These are phyloP conservation scores for Psylliodes chrysocephalus DNA, from an alignment of 2,888 invertebrate species.

Conservation along the genomic window DNA sequence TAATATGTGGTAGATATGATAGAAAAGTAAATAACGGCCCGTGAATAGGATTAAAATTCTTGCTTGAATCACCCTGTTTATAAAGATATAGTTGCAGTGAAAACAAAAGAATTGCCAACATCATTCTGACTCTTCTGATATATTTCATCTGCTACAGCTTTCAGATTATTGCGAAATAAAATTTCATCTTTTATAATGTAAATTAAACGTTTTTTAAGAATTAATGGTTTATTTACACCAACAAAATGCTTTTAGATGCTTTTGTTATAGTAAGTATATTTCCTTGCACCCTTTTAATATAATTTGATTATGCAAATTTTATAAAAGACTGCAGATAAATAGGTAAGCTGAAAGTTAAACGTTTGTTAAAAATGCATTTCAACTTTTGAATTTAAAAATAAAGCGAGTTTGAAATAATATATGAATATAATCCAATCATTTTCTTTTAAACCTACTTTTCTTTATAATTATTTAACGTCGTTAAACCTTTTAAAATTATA, in stretches of 20 bases:
- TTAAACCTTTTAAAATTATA: too few relatives aligned
- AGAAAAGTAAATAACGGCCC: too few relatives aligned
- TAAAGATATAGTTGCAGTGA: neutral
- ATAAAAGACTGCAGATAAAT: too few relatives aligned
- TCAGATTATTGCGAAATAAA: constrained; percentile 8
- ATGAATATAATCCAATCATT: too few relatives aligned
- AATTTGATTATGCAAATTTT: neutral
- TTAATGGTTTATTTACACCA: constrained; percentile 9
- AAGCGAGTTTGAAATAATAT: too few relatives aligned
- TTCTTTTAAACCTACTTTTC: too few relatives aligned
- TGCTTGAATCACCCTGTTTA: neutral
- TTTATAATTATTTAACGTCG: too few relatives aligned
- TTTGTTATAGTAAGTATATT: constrained; percentile 14
- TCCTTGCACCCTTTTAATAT: neutral
- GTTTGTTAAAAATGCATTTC: too few relatives aligned
- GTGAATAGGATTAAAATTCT: too few relatives aligned
- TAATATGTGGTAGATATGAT: too few relatives aligned
- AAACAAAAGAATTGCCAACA: constrained; percentile 16
- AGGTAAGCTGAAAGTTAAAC: too few relatives aligned
- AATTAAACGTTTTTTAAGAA: constrained; percentile 19
- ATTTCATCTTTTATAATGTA: constrained; percentile 22
- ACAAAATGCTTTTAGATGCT: constrained; percentile 21
- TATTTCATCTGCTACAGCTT: constrained; percentile 6
- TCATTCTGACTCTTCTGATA: constrained; percentile 18
- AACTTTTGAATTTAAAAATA: too few relatives aligned